Base-by-base conservation (phyloP, 2,888 invertebrate species). In the Cylloceria caligata region DNA sequence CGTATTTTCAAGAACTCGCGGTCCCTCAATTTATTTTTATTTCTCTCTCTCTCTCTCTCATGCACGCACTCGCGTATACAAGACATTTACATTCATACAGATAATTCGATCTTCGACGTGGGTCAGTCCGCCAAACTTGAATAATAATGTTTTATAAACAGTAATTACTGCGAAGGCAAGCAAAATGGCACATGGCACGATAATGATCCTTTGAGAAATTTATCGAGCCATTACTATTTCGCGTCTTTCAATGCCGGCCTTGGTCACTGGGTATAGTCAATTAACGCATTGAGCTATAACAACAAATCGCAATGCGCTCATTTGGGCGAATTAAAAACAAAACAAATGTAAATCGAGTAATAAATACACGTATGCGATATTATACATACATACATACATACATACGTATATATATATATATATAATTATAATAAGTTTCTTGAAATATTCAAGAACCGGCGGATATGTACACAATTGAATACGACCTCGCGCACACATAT, bases 391-490 rank as follows among this genome's bases (percentile, higher is more conserved):
- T 47, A 16, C n/a, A 39, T 39, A 39, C 16, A 19, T 47, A 16
- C n/a, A 19, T 47, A 16, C n/a, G 4, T 47, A 5, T 47, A 5
- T 55, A 13, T 21, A 27, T 30, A 27, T 30, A 55, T 75, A 67
- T 57, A 34, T 76, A 57, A 49, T 57, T 57, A 71, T 47, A 55
- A 69, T 80, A 77, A 34, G 65, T 60, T 55, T 71, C 76, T 76
- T 67, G 45, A 74, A 80, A 71, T 71, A 65, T 80, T 65, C 62
- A 75, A 82, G 75, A 80, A 64, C 65, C 45, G 24, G 52, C 68
- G 71, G 77, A 83, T 85, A 84, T 83, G 80, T 81, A 81, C 80
- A 84, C 64, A 76, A 62, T 83, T 85, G 76, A 60, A 83, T 77
- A 75, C 81, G 80, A 83, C 72, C 47, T 52, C 13, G 60, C 13